Evolutionary conservation across 2,797 vertebrate genomes (phyloP).

Genomic region (Staurois parvus): DNA sequence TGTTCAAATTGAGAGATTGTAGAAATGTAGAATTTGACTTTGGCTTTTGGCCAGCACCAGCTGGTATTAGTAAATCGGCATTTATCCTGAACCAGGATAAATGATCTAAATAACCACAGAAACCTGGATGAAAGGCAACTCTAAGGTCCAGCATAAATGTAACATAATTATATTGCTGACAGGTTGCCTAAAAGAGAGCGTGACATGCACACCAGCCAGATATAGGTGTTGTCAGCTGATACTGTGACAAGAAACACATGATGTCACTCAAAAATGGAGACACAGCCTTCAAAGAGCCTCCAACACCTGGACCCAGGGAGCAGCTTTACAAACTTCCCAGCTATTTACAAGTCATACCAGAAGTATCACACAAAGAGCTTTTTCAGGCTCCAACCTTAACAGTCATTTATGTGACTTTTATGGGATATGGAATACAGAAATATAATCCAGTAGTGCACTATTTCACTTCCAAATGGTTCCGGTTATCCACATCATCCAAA

Average conservation of each 20-base stretch:
- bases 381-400: neutral
- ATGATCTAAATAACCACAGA: too few relatives aligned
- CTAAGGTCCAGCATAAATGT: neutral
- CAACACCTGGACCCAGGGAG: neutral
- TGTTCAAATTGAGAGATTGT: too few relatives aligned
- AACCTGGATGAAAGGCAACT: too few relatives aligned
- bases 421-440: neutral
- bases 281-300: neutral
- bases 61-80: too few relatives aligned
- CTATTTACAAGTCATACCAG: neutral
- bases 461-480: neutral
- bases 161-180: constrained; percentile 5
- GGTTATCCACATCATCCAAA: neutral
- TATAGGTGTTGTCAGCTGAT: constrained; percentile 9
- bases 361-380: neutral
- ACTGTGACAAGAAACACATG: neutral
- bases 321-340: neutral
- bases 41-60: too few relatives aligned
- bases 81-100: too few relatives aligned
- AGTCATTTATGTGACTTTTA: neutral
- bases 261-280: neutral
- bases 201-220: neutral
- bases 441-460: neutral
- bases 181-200: neutral
- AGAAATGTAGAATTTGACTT: too few relatives aligned